Percentiles rank a stretch among this genome's conserved stretches.
Conservation (phyloP, 2,888 invertebrate genomes). For the Perithous albicinctus region DNA sequence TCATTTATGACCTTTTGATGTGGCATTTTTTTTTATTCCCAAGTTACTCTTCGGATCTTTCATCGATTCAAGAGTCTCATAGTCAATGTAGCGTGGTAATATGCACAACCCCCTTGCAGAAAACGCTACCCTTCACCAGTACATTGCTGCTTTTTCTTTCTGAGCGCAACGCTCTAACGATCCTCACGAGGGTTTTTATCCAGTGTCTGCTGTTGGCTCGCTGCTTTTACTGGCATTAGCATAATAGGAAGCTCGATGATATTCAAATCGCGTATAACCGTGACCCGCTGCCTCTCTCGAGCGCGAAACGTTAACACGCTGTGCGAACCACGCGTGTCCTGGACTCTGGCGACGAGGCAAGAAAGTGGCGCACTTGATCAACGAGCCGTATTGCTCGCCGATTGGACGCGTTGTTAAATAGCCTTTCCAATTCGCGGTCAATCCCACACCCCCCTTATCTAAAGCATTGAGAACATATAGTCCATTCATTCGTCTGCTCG, state of each 20-base stretch:
- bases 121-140: background rate
- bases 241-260: slow-evolving; percentile 62
- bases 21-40: too few relatives aligned
- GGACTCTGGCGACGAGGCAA: background rate
- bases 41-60: too few relatives aligned
- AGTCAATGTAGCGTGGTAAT: background rate
- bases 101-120: background rate
- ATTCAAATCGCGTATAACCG: slow-evolving; percentile 66
- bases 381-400: slow-evolving; percentile 55
- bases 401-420: slow-evolving; percentile 50
- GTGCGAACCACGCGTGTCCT: slow-evolving; percentile 3
- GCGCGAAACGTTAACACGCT: slow-evolving; percentile 52
- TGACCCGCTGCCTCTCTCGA: slow-evolving; percentile 61
- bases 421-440: slow-evolving; percentile 22
- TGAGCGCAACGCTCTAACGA: background rate
- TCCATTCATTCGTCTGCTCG: background rate
- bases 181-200: background rate
- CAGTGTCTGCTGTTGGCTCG: slow-evolving; percentile 5
- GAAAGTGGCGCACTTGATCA: slow-evolving; percentile 53
- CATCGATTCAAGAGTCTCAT: too few relatives aligned
- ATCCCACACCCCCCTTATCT: background rate
- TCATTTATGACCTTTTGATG: too few relatives aligned
- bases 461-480: background rate
- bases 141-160: slow-evolving; percentile 14
- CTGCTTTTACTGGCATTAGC: slow-evolving; percentile 57